These are phyloP conservation scores for Acrocera orbiculus DNA, from an alignment of 2,888 invertebrate genomes.

Conservation along the genomic window DNA sequence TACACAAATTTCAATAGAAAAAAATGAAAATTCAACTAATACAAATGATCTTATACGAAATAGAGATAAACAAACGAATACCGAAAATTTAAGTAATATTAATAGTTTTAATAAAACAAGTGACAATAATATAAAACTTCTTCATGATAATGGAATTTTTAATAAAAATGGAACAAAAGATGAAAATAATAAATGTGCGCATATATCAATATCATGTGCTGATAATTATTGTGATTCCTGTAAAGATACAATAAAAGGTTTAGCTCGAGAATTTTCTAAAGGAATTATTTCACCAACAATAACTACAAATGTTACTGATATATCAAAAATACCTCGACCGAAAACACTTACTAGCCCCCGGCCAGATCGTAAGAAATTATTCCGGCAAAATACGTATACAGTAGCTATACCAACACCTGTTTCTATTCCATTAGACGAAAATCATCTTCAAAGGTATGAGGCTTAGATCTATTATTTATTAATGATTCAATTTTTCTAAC, in stretches of 20 bases:
- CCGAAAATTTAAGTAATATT: no score
- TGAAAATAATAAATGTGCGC: no score
- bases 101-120: no score
- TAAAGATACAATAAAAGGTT: conserved; percentile 36
- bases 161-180: no score
- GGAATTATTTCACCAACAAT: no score
- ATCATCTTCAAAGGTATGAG: no score
- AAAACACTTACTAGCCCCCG: conserved; percentile 27
- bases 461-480: no score
- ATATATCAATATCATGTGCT: conserved; percentile 34
- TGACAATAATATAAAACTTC: no score
- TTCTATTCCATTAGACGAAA: conserved; percentile 20
- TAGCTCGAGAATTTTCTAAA: conserved; percentile 32
- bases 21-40: conserved; percentile 26
- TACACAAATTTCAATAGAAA: conserved; percentile 19
- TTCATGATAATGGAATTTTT: no score
- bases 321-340: conserved; percentile 25
- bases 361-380: conserved; percentile 22
- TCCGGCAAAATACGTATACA: conserved; percentile 30
- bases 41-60: conserved; percentile 25
- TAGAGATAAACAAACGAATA: conserved; percentile 17
- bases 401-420: conserved; percentile 19
- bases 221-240: conserved; percentile 43
- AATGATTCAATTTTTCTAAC: no score
- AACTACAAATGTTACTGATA: background rate